Evolutionary conservation across 92 coral and sea anemone species (phyloP).

Genomic region (Parazoanthus darwini): DNA sequence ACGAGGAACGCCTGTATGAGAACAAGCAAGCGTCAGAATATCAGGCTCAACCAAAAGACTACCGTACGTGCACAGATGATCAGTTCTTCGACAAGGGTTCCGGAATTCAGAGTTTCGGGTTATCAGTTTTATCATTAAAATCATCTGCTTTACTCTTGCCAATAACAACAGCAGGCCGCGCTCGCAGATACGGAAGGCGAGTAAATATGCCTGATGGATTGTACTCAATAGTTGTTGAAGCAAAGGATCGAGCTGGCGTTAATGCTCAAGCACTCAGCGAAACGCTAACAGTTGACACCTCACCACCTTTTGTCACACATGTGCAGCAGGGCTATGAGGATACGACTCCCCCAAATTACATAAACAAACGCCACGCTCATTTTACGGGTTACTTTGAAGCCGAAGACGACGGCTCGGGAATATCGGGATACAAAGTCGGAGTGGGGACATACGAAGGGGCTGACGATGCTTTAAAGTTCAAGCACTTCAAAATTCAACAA

Average conservation of each 20-base stretch:
- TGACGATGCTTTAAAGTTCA: slow-evolving; percentile 70
- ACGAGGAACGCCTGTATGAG: slow-evolving; percentile 55
- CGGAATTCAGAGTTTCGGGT: slow-evolving; percentile 75
- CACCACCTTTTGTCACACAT: slow-evolving; percentile 66
- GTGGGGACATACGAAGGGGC: slow-evolving; percentile 90
- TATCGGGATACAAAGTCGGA: slow-evolving; percentile 75
- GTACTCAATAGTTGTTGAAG: slow-evolving; percentile 86
- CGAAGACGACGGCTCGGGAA: slow-evolving; percentile 78
- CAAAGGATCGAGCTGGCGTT: slow-evolving; percentile 84
- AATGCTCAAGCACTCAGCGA: slow-evolving; percentile 66
- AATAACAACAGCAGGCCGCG: slow-evolving; percentile 69
- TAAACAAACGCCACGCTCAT: slow-evolving; percentile 37
- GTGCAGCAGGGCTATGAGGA: slow-evolving; percentile 77
- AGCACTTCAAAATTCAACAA: slow-evolving; percentile 33
- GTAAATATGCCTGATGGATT: slow-evolving; percentile 82
- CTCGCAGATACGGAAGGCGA: slow-evolving; percentile 75
- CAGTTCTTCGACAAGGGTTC: slow-evolving; percentile 86
- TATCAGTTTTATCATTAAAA: slow-evolving; percentile 78
- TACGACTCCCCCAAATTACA: slow-evolving; percentile 43
- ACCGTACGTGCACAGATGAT: slow-evolving; percentile 57
- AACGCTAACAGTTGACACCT: slow-evolving; percentile 82
- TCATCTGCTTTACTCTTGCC: slow-evolving; percentile 58
- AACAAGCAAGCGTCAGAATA: slow-evolving; percentile 17
- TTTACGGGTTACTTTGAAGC: slow-evolving; percentile 78
- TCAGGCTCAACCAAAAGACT: slow-evolving; percentile 28